phyloP scores from a whole-genome alignment of 2,797 vertebrate species.

The Spinus olivaceus region DNA sequence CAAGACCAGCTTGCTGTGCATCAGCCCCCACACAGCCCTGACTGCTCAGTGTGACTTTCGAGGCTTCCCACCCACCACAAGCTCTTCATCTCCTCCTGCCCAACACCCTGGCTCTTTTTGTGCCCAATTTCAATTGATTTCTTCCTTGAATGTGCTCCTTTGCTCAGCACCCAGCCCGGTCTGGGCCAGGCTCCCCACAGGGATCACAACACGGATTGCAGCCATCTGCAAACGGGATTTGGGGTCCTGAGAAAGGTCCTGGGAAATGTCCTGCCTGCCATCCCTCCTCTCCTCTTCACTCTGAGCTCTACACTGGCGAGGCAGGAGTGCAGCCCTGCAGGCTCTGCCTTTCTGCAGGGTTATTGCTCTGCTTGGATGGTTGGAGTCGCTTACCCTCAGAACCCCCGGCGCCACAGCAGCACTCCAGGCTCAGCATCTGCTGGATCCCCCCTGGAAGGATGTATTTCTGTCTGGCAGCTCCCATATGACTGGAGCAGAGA shows the following conservation, averaged over 20 bases:
- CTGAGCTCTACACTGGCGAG: neutral
- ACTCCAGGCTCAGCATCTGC: neutral
- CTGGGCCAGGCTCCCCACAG: rapidly evolving
- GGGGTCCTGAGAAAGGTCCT: neutral
- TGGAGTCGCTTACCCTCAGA: neutral
- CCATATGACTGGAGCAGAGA: rapidly evolving
- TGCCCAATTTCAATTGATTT: neutral
- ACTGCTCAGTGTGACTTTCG: neutral
- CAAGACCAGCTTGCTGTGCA: neutral
- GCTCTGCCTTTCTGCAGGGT: neutral
- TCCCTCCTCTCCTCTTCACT: neutral
- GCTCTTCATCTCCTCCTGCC: neutral
- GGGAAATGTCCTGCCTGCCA: neutral
- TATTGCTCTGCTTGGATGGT: neutral
- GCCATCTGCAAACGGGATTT: rapidly evolving
- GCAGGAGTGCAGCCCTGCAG: neutral
- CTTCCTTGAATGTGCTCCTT: neutral
- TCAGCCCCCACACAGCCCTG: neutral
- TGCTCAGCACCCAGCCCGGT: neutral
- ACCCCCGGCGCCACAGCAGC: neutral
- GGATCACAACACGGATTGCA: rapidly evolving
- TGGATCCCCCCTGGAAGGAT: neutral
- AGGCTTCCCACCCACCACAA: neutral
- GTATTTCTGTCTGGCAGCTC: neutral
- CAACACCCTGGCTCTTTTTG: neutral